Conservation (phyloP, 2,888 invertebrate species). For the Aphidius colemani region DNA sequence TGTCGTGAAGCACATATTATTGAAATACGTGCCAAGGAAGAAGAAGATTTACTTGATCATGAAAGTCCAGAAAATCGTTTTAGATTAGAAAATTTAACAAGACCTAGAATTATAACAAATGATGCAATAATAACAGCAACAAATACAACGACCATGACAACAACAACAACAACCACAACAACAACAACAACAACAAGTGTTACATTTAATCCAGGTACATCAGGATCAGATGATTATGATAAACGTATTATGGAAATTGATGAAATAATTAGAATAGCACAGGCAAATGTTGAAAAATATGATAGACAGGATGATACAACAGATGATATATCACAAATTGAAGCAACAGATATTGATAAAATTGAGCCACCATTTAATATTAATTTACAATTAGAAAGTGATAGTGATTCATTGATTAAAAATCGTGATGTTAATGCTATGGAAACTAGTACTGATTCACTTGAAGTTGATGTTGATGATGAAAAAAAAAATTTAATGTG, state of each 20-base stretch:
- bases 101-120: slow-evolving; percentile 22
- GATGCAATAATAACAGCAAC: too few relatives aligned
- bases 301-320: slow-evolving; percentile 64
- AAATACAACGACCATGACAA: too few relatives aligned
- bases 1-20: slow-evolving; percentile 82
- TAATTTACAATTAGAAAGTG: slow-evolving; percentile 22
- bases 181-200: slow-evolving; percentile 40
- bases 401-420: slow-evolving; percentile 20
- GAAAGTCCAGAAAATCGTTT: slow-evolving; percentile 69
- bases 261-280: slow-evolving; percentile 71
- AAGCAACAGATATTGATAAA: slow-evolving; percentile 40
- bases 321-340: slow-evolving; percentile 63
- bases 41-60: slow-evolving; percentile 76
- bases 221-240: slow-evolving; percentile 68
- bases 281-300: slow-evolving; percentile 69
- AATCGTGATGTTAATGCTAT: slow-evolving; percentile 61
- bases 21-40: slow-evolving; percentile 83
- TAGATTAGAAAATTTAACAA: slow-evolving; percentile 61
- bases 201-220: slow-evolving; percentile 58
- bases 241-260: slow-evolving; percentile 72
- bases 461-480: slow-evolving; percentile 62
- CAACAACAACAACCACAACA: too few relatives aligned
- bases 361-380: slow-evolving; percentile 31
- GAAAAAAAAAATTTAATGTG: slow-evolving; percentile 62
- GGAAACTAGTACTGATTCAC: slow-evolving; percentile 69